Conservation (phyloP, 2,888 invertebrate genomes). For the Lepidocyrtinus sp. region DNA sequence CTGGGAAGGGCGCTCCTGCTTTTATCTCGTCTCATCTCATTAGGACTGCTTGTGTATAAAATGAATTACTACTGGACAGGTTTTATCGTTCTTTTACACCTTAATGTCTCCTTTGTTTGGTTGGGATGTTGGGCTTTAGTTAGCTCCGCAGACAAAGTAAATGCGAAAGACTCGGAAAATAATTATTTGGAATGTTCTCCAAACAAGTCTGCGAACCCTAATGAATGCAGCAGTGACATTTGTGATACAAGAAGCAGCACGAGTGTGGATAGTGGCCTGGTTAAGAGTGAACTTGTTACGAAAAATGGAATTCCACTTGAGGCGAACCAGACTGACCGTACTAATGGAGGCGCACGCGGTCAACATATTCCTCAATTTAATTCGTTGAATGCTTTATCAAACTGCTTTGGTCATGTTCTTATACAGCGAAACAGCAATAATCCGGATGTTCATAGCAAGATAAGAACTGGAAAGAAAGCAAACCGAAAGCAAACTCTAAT, state of each 20-base stretch:
- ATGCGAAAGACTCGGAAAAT: too few species aligned
- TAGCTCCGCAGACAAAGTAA: background rate
- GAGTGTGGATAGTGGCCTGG: slow-evolving; percentile 52
- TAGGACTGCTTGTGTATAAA: slow-evolving; percentile 64
- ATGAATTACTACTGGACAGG: slow-evolving; percentile 65
- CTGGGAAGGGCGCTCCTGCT: slow-evolving; percentile 64
- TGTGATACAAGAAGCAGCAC: slow-evolving; percentile 37
- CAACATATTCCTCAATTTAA: too few species aligned
- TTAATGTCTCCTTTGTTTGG: slow-evolving; percentile 63
- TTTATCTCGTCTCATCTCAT: slow-evolving; percentile 64
- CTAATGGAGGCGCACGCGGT: background rate
- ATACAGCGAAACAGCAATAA: slow-evolving; percentile 23
- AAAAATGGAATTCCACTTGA: slow-evolving; percentile 23
- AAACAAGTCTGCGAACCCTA: background rate
- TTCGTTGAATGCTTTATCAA: slow-evolving; percentile 27
- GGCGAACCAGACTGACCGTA: background rate
- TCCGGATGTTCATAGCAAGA: background rate
- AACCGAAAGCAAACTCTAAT: background rate
- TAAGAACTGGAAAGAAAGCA: background rate
- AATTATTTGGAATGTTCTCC: background rate
- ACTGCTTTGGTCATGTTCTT: slow-evolving; percentile 28
- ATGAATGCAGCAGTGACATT: slow-evolving; percentile 24
- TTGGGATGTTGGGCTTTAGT: slow-evolving; percentile 50
- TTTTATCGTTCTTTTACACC: slow-evolving; percentile 63
- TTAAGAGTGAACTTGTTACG: slow-evolving; percentile 32